Percentiles rank a stretch among this genome's conserved stretches.
phyloP scores from a whole-genome alignment of 2,888 invertebrate genomes.

The Philopedon plagiatum region DNA sequence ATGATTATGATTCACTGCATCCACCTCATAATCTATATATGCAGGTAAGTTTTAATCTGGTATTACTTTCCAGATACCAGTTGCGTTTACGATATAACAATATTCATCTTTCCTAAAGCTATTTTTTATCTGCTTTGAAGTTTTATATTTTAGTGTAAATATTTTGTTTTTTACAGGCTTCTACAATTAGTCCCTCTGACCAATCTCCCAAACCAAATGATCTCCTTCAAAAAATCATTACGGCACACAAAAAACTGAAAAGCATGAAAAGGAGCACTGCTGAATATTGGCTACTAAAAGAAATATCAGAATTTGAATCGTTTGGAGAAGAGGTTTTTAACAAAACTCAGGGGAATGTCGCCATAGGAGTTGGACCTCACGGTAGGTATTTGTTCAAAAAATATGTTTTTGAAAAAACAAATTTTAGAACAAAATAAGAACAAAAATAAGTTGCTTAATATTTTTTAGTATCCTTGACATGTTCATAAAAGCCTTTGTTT shows the following conservation, averaged over 20 bases:
- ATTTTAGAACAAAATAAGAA: too few relatives aligned
- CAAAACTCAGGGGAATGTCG: constrained; percentile 71
- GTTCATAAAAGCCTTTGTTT: not conserved
- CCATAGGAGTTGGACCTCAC: constrained; percentile 86
- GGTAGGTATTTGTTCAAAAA: constrained; percentile 62
- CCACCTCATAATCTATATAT: constrained; percentile 74
- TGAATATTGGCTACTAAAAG: constrained; percentile 87
- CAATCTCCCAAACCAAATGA: constrained; percentile 75
- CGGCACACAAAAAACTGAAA: constrained; percentile 73
- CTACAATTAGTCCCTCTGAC: constrained; percentile 74
- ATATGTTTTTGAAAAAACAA: too few relatives aligned
- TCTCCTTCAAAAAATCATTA: constrained; percentile 75
- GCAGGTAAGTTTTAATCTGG: constrained; percentile 48
- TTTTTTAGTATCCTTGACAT: not conserved
- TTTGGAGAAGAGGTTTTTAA: constrained; percentile 90
- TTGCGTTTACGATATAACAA: too few relatives aligned
- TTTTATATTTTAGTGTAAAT: too few relatives aligned
- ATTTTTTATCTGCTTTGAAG: constrained; percentile 57
- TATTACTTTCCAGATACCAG: too few relatives aligned
- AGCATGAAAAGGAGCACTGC: constrained; percentile 82
- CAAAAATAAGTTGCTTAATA: too few relatives aligned
- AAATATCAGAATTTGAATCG: constrained; percentile 83
- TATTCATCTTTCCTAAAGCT: not conserved
- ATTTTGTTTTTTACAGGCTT: too few relatives aligned
- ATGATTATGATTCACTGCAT: constrained; percentile 77